Base-by-base conservation (phyloP, 2,797 vertebrate genomes). In the Pseudopleuronectes americanus region DNA sequence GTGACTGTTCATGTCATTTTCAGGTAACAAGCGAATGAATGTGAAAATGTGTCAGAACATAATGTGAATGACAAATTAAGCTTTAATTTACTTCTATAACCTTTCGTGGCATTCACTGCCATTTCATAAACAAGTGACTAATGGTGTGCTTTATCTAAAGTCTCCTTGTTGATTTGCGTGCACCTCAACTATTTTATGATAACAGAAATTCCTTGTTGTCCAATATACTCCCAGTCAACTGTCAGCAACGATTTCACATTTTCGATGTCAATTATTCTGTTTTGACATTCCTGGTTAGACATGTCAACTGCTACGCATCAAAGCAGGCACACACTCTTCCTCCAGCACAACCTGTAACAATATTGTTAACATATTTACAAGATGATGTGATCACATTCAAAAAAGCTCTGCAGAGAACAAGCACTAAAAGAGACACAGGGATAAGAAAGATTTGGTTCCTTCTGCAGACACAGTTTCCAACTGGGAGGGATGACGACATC, bases 231-330 rank as follows among this genome's bases (percentile, higher is more conserved):
- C 26, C 24, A 38, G 43, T 12, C 10, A 64, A 45, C 17, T 16
- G 43, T 45, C 14, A 76, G 83, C 43, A 69, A 64, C 76, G 51
- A 4, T 62, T 71, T 89, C 62, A 81, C 80, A 84, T 83, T 83
- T 85, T 79, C 58, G 69, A 52, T 47, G 68, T 87, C 51, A 84
- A 89, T 87, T 74, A 87, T 90, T 90, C 77, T 71, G 71, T 77
- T 86, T 83, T 85, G 76, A 84, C 81, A 85, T 69, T 68, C 59
- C 68, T 69, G 70, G 51, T 78, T 79, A 68, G 47, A 81, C 36
- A 31, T 47, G 63, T 65, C 65, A 74, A 79, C 82, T 63, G 38
- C 60, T 47, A 52, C 21, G 19, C 16, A 52, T 68, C 24, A 67
- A 70, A 86, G 59, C 23, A 64, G 12, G 1, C 10, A 17, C 26